These are phyloP conservation scores for Tamandua tetradactyla DNA, from an alignment of 2,797 vertebrate species.

Conservation along the genomic window DNA sequence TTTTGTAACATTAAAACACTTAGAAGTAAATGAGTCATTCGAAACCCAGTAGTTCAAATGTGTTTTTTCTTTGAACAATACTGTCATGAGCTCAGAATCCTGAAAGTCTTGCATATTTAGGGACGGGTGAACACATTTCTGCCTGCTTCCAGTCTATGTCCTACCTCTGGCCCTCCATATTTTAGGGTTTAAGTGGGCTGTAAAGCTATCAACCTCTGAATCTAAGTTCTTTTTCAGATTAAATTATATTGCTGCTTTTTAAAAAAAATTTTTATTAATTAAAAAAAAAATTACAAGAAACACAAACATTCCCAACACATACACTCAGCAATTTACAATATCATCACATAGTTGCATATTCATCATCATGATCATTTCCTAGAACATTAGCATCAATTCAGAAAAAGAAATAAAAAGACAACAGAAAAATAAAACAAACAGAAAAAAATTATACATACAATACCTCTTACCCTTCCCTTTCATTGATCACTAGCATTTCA, in stretches of 20 bases:
- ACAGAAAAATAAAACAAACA: no score
- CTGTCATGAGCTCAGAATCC: background rate
- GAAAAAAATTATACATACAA: no score
- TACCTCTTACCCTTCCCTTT: no score
- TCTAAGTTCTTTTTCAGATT: background rate
- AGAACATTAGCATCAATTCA: no score
- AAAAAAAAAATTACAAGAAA: no score
- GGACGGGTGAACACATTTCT: background rate
- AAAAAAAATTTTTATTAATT: no score
- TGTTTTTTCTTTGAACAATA: background rate
- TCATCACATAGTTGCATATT: no score
- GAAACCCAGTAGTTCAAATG: background rate
- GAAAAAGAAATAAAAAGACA: no score
- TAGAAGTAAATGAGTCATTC: slow-evolving; percentile 16
- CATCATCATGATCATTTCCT: no score
- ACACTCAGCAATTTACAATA: no score
- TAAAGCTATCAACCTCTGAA: background rate
- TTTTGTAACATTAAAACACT: slow-evolving; percentile 57
- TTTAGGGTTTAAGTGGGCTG: background rate
- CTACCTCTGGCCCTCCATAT: background rate
- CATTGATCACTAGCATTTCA: no score
- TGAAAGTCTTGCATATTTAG: background rate
- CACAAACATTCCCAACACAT: no score
- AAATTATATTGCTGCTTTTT: slow-evolving; percentile 25
- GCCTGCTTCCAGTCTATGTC: background rate